These are phyloP conservation scores for Cryptoprocta ferox DNA, from an alignment of 2,797 vertebrate genomes.

Conservation along the genomic window DNA sequence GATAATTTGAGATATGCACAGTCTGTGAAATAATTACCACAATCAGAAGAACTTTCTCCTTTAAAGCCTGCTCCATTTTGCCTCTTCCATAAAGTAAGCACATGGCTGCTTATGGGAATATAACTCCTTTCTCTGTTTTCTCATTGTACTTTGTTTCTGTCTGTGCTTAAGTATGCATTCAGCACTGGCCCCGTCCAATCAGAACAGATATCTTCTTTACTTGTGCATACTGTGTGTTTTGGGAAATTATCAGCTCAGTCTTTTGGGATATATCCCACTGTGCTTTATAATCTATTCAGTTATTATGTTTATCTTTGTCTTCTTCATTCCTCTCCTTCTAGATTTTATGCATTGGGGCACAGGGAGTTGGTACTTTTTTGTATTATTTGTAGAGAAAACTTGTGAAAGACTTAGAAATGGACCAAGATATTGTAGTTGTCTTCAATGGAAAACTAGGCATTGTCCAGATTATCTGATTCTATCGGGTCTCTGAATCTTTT, in stretches of 20 bases:
- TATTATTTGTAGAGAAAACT: slow-evolving; percentile 1
- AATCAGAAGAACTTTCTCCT: background rate
- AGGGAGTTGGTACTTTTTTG: slow-evolving; percentile 4
- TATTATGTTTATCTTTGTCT: background rate
- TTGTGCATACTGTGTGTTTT: background rate
- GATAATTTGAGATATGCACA: background rate
- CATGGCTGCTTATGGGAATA: background rate
- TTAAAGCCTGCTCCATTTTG: slow-evolving; percentile 7
- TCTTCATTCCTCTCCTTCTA: background rate
- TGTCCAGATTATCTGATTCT: slow-evolving; percentile 25
- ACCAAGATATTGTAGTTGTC: background rate
- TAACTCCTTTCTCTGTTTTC: background rate
- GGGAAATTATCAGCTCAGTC: background rate
- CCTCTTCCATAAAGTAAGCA: background rate
- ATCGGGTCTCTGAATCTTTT: background rate
- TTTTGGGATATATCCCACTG: background rate
- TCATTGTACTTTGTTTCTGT: slow-evolving; percentile 6
- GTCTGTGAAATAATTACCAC: slow-evolving; percentile 1
- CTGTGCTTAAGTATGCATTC: background rate
- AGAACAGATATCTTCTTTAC: background rate
- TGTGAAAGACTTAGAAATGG: slow-evolving; percentile 36
- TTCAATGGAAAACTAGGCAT: slow-evolving; percentile 17
- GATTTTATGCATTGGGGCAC: background rate
- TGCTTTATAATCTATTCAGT: background rate
- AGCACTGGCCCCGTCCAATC: background rate